Evolutionary conservation across 2,888 invertebrate species (phyloP), one percentile per base, ranked within the genome.

Genomic region (Oscheius onirici): DNA sequence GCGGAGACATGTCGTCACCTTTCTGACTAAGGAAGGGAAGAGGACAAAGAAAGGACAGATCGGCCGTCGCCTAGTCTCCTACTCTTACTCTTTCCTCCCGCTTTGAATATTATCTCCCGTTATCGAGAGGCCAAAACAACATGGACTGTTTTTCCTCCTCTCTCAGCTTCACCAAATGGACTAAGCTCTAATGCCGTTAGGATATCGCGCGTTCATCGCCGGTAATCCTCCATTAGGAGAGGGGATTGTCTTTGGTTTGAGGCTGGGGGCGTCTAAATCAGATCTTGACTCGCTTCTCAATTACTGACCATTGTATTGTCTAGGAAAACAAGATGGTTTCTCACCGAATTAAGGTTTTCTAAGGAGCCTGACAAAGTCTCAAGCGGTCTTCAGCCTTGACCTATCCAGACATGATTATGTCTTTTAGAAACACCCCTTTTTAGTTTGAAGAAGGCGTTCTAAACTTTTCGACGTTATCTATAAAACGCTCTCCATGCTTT

Each of bases 211-310:
- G 41, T 41, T 40, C 58, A 58, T 41, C 63, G 63, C 49, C 46
- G 63, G 63, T 63, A 63, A 63, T 63, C 63, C 63, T 63, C 63
- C 63, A 63, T 63, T 63, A 63, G 63, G 44, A 20, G 20, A 55
- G 55, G 15, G n/a, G 55, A 41, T 58, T 58, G 41, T 58, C 58
- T 58, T 22, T 6, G 41, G 15, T 41, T 46, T 46, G 13, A 43
- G 43, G 10, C 8, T 40, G 40, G 20, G 11, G 46, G 46, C 8
- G 46, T 20, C 46, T 8, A 8, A 34, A 34, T 34, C 34, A 34
- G 8, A 34, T 34, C 34, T 34, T 8, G 34, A 34, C 34, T 34
- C 34, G n/a, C n/a, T n/a, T n/a, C 8, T 34, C 34, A 34, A 34
- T 34, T 34, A 34, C 34, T 34, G 34, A 34, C 34, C 8, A 8